Evolutionary conservation across 2,113 vertebrate species (phyloP).

Genomic region (Pogonocichla stellata): DNA sequence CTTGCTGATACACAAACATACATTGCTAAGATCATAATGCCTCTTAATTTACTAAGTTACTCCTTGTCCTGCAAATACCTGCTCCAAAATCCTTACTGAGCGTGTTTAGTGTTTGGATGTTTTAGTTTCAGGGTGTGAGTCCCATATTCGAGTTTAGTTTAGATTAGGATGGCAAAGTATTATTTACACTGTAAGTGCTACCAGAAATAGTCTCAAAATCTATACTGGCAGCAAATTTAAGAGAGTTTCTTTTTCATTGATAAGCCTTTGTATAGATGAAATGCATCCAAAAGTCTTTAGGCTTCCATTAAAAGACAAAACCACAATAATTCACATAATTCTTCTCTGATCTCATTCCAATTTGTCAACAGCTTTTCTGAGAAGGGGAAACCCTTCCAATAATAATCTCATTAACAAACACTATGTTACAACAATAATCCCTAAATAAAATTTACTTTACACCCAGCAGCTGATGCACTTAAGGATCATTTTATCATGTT

Average conservation of each 20-base stretch:
- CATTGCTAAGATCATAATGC: not conserved
- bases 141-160: not conserved
- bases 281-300: not conserved
- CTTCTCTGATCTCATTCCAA: not conserved
- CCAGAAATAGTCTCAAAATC: not conserved
- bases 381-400: not conserved
- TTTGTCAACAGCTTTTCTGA: not conserved
- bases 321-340: not conserved
- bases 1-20: not conserved
- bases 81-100: not conserved
- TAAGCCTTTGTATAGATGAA: not conserved
- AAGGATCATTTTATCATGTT: not conserved
- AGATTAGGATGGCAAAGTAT: not conserved
- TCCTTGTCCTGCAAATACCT: not conserved
- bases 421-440: not conserved
- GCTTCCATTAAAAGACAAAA: not conserved
- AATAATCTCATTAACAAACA: not conserved
- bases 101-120: not conserved
- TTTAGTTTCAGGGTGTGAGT: not conserved
- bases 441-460: not conserved
- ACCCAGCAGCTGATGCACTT: not conserved
- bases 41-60: not conserved
- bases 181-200: not conserved
- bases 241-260: not conserved
- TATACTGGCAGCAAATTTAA: not conserved